These are phyloP conservation scores for Setophaga coronata DNA, from an alignment of 2,113 vertebrate genomes.

Conservation along the genomic window DNA sequence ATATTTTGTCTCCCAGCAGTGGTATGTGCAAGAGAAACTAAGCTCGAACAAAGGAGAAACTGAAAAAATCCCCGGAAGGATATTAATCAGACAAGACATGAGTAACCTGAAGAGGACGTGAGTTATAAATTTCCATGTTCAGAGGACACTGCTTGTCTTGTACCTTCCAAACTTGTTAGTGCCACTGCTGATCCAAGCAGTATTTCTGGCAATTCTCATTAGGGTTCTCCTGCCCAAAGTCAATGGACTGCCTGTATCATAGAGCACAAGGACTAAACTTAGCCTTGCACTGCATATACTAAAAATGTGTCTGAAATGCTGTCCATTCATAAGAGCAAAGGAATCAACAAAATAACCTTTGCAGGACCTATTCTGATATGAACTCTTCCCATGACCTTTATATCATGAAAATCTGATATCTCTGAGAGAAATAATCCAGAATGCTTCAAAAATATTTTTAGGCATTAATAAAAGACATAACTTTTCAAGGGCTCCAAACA, in stretches of 20 bases:
- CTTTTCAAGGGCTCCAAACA: not conserved
- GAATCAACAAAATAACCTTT: not conserved
- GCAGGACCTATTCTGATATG: not conserved
- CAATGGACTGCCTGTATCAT: not conserved
- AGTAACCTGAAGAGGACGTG: not conserved
- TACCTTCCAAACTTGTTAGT: conserved; percentile 61
- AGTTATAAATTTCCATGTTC: conserved; percentile 47
- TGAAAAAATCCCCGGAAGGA: not conserved
- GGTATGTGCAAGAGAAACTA: not conserved
- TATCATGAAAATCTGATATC: not conserved
- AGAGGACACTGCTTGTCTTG: conserved; percentile 50
- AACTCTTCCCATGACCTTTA: not conserved
- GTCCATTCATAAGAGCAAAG: not conserved
- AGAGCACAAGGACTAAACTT: not conserved
- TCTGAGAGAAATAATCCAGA: not conserved
- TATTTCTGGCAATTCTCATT: conserved; percentile 61
- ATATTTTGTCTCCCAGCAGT: conserved; percentile 57
- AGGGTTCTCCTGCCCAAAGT: conserved; percentile 50
- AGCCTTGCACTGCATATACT: not conserved
- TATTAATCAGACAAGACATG: not conserved
- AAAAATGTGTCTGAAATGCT: not conserved
- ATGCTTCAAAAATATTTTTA: not conserved
- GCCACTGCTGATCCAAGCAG: conserved; percentile 41
- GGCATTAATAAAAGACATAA: not conserved
- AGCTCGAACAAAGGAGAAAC: not conserved